Conservation (phyloP, 2,797 vertebrate genomes). For the Eremophila alpestris region DNA sequence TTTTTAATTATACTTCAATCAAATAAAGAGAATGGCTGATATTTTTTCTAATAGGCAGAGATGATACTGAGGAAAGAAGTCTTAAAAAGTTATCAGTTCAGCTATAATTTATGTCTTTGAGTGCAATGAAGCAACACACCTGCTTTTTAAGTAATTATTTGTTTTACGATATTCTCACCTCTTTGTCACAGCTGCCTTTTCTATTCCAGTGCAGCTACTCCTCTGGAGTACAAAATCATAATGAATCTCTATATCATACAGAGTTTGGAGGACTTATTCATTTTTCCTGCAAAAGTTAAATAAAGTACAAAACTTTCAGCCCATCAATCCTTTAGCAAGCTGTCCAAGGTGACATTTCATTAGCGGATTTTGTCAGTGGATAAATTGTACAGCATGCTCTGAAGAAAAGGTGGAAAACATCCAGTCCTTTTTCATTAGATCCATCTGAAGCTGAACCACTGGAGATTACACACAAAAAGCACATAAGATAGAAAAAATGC, state of each 20-base stretch:
- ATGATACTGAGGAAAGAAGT: neutral
- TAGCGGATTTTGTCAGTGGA: conserved; percentile 92
- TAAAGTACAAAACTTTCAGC: conserved; percentile 87
- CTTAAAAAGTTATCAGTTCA: neutral
- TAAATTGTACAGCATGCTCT: conserved; percentile 84
- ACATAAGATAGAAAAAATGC: conserved; percentile 71
- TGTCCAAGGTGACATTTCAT: conserved; percentile 94
- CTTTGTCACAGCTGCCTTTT: neutral
- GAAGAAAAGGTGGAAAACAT: conserved; percentile 81
- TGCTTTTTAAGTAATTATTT: conserved; percentile 45
- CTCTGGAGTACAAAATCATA: conserved; percentile 51
- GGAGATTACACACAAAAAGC: conserved; percentile 82
- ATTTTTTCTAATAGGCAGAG: neutral
- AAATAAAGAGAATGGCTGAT: neutral
- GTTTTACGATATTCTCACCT: conserved; percentile 25
- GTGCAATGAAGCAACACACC: neutral
- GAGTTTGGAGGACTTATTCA: conserved; percentile 78
- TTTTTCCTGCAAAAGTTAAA: conserved; percentile 85
- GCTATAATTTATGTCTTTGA: neutral
- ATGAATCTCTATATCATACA: conserved; percentile 73
- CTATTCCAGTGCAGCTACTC: conserved; percentile 7
- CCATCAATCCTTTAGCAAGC: conserved; percentile 87
- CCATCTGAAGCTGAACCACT: conserved; percentile 78
- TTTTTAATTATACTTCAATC: neutral
- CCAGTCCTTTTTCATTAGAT: conserved; percentile 87